These are phyloP conservation scores for Agriopis marginaria DNA, from an alignment of 2,888 invertebrate genomes.

Conservation along the genomic window DNA sequence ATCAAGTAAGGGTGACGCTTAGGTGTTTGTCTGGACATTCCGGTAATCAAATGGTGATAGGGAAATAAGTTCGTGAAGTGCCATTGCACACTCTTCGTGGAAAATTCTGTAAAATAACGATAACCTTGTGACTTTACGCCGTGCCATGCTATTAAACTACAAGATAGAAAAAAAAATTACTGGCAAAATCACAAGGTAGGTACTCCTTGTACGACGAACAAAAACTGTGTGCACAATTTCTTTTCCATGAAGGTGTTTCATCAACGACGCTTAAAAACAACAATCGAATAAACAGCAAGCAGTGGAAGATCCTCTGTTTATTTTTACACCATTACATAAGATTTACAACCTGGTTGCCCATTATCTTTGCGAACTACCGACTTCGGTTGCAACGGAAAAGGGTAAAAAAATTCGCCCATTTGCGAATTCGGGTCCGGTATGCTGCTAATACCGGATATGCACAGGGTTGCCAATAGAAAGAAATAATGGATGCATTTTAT, in stretches of 20 bases:
- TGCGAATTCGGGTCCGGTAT: conserved; percentile 57
- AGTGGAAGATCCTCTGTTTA: conserved; percentile 58
- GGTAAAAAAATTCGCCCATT: conserved; percentile 56
- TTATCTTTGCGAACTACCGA: conserved; percentile 68
- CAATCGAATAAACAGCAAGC: conserved; percentile 51
- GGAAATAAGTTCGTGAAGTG: too few species aligned
- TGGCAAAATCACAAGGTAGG: too few species aligned
- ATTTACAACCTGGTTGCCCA: conserved; percentile 68
- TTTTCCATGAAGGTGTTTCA: not conserved
- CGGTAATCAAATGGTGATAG: too few species aligned
- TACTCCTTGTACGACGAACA: not conserved
- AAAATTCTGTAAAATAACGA: too few species aligned
- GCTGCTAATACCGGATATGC: conserved; percentile 38
- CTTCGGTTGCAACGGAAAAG: conserved; percentile 60
- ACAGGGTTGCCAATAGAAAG: conserved; percentile 17
- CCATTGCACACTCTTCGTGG: too few species aligned
- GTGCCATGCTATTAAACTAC: too few species aligned
- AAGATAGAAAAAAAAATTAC: too few species aligned
- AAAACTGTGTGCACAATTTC: not conserved
- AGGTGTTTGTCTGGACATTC: too few species aligned
- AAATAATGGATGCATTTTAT: not conserved
- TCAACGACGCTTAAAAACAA: conserved; percentile 45
- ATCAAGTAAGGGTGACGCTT: too few species aligned
- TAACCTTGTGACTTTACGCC: too few species aligned
- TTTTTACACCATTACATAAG: conserved; percentile 70